Conservation (phyloP, 92 coral and sea anemone species). For the Porites divaricata region DNA sequence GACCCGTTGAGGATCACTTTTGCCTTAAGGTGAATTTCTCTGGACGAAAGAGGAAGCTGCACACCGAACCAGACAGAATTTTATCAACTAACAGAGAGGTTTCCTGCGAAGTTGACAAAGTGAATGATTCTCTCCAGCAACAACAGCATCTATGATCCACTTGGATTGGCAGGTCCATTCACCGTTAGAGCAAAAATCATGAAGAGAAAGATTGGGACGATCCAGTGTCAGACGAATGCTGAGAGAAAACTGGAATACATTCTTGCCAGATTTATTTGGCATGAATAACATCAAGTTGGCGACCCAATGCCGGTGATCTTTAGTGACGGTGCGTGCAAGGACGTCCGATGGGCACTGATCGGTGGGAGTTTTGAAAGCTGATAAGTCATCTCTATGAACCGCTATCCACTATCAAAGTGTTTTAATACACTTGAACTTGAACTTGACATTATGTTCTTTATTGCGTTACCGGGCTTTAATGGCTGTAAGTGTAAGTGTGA, state of each 20-base stretch:
- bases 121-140: conserved; percentile 56
- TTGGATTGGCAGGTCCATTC: conserved; percentile 65
- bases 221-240: conserved; percentile 40
- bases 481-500: no score
- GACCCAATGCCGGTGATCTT: conserved; percentile 22
- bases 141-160: conserved; percentile 61
- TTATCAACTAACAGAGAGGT: background rate
- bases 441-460: no score
- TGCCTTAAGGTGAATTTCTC: conserved; percentile 22
- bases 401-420: no score
- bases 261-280: conserved; percentile 18
- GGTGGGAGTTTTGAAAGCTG: conserved; percentile 30
- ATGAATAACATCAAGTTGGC: conserved; percentile 24
- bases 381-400: conserved; percentile 48
- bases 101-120: conserved; percentile 52
- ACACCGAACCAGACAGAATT: conserved; percentile 23
- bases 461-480: no score
- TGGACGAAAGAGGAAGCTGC: conserved; percentile 24
- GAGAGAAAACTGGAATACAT: conserved; percentile 19
- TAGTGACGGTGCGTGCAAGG: conserved; percentile 49
- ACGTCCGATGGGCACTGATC: conserved; percentile 47
- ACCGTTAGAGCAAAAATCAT: conserved; percentile 59
- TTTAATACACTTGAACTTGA: no score
- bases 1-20: background rate
- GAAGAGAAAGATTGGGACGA: conserved; percentile 66